Percentiles rank a stretch among this genome's conserved stretches.
Evolutionary conservation across 2,888 invertebrate genomes (phyloP).

Genomic region (Trachelus tabidus): DNA sequence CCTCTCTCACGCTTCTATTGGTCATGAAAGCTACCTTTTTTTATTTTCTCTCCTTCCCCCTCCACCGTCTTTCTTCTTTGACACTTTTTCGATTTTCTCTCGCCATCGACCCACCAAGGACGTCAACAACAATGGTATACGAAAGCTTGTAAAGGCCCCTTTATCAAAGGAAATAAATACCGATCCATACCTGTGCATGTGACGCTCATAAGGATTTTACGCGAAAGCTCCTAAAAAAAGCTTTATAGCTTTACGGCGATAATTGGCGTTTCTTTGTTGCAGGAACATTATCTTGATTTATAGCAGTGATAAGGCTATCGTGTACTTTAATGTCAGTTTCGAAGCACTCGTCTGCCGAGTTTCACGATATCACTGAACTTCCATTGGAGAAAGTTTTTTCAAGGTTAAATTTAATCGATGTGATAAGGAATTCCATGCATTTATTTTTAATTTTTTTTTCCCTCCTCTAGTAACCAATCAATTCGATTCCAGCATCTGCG

Average conservation of each 20-base stretch:
- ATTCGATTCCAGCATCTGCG: not conserved
- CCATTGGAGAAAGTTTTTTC: not conserved
- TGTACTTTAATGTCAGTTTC: not conserved
- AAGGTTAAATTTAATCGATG: not conserved
- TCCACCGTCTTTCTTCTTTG: slow-evolving; percentile 1
- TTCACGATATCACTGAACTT: no score
- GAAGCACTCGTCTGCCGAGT: not conserved
- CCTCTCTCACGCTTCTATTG: not conserved
- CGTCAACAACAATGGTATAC: not conserved
- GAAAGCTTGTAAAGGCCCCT: not conserved
- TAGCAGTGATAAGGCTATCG: not conserved
- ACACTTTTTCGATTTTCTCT: not conserved
- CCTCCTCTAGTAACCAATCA: not conserved
- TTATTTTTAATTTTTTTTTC: no score
- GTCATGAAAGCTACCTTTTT: not conserved
- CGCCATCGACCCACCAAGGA: not conserved
- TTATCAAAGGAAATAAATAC: not conserved
- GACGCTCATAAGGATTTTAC: not conserved
- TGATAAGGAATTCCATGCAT: not conserved
- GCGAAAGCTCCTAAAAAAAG: no score
- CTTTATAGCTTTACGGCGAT: no score
- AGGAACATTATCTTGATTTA: not conserved
- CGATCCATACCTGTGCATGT: not conserved
- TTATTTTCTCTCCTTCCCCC: not conserved
- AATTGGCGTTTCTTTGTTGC: not conserved